A percentile compares a stretch with the other conserved stretches of the same genome.
Evolutionary conservation across 2,888 invertebrate genomes (phyloP).

Genomic region (Crematogaster levior): DNA sequence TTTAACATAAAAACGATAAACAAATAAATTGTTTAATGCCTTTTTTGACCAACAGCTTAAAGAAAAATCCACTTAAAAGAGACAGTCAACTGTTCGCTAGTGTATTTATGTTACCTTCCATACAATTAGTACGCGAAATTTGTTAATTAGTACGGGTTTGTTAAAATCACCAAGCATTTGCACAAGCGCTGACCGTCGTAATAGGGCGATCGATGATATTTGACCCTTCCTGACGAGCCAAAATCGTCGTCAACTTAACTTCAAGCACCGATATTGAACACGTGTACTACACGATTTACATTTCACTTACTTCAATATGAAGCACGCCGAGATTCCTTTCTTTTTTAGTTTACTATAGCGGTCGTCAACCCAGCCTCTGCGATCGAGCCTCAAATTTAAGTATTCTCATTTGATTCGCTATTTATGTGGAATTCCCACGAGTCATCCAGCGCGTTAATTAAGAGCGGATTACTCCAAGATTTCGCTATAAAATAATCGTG

Average conservation of each 20-base stretch:
- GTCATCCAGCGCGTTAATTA: not conserved
- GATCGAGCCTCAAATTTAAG: conserved; percentile 27
- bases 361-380: not conserved
- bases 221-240: conserved; percentile 16
- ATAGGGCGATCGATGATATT: conserved; percentile 36
- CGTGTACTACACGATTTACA: conserved; percentile 25
- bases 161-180: conserved; percentile 15
- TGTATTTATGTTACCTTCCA: not conserved
- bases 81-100: not conserved
- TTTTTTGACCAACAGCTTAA: not conserved
- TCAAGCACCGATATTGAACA: conserved; percentile 14
- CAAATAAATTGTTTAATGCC: not conserved
- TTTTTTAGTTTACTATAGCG: conserved; percentile 16
- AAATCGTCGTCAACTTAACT: conserved; percentile 39
- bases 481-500: not conserved
- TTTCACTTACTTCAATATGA: conserved; percentile 18
- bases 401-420: conserved; percentile 19
- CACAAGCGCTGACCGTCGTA: not conserved
- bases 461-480: not conserved
- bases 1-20: not conserved
- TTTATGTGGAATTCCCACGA: not conserved
- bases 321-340: not conserved
- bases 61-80: not conserved
- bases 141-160: conserved; percentile 22
- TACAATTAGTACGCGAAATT: conserved; percentile 9